A percentile compares a stretch with the other conserved stretches of the same genome.
Evolutionary conservation across 2,113 vertebrate genomes (phyloP).

Genomic region (Poeciliopsis retropinna): DNA sequence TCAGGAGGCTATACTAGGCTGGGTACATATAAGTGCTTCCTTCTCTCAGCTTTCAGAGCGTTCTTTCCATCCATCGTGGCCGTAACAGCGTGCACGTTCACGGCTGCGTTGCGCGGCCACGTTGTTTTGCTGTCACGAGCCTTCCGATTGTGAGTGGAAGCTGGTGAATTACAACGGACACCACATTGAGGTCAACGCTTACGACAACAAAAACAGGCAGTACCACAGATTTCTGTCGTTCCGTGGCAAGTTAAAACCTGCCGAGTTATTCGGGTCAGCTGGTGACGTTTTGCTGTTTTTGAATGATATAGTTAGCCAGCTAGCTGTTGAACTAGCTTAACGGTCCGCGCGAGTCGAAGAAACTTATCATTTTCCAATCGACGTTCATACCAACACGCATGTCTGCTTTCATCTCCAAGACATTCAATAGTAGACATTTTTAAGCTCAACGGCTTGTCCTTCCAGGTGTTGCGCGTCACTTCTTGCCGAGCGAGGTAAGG

Average conservation of each 20-base stretch:
- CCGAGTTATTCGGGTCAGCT: conserved; percentile 31
- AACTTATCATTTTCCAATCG: conserved; percentile 28
- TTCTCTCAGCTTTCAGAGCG: not conserved
- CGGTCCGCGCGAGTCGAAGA: conserved; percentile 67
- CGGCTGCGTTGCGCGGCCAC: conserved; percentile 54
- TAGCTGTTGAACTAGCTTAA: conserved; percentile 78
- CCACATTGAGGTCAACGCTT: conserved; percentile 10
- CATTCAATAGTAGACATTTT: not conserved
- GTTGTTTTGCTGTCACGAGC: conserved; percentile 80
- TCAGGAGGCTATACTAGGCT: no score
- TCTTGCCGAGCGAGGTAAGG: conserved; percentile 35
- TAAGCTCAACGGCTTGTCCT: not conserved
- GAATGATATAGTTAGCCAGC: conserved; percentile 70
- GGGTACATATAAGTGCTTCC: no score
- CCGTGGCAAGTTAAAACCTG: conserved; percentile 4
- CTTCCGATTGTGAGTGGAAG: conserved; percentile 56
- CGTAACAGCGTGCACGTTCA: conserved; percentile 53
- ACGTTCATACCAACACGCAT: conserved; percentile 9
- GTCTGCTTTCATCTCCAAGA: not conserved
- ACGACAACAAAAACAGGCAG: not conserved
- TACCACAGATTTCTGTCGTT: not conserved
- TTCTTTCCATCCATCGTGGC: not conserved
- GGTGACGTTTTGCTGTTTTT: conserved; percentile 70
- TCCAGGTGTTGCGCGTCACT: conserved; percentile 7
- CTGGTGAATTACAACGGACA: conserved; percentile 53